Percentiles rank a stretch among this genome's conserved stretches.
Evolutionary conservation across 2,797 vertebrate genomes (phyloP).

Genomic region (Neostethus bicornis): DNA sequence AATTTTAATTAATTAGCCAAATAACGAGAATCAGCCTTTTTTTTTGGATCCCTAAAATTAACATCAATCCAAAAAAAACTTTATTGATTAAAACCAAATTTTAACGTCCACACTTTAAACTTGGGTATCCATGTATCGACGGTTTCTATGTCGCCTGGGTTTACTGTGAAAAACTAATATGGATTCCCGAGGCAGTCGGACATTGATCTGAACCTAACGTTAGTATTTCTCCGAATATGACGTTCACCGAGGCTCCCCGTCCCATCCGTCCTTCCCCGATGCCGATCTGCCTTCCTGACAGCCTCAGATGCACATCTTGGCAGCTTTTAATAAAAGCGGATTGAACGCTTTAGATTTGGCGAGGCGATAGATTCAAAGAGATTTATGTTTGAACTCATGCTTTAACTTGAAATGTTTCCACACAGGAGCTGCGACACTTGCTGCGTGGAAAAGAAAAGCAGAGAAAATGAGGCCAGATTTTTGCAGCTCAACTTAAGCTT

Average conservation of each 20-base stretch:
- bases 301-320: conserved; percentile 18
- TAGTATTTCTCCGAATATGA: neutral
- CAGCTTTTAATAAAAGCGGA: conserved; percentile 27
- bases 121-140: too few relatives aligned
- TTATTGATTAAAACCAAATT: too few relatives aligned
- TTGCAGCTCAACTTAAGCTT: conserved; percentile 30
- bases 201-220: too few relatives aligned
- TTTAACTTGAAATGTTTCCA: conserved; percentile 35
- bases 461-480: conserved; percentile 33
- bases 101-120: too few relatives aligned
- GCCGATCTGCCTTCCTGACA: conserved; percentile 28
- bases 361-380: conserved; percentile 13
- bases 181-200: too few relatives aligned
- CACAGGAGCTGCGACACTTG: neutral
- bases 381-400: conserved; percentile 26
- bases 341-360: conserved; percentile 37
- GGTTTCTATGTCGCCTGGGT: too few relatives aligned
- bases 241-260: neutral
- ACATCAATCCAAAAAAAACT: too few relatives aligned
- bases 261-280: conserved; percentile 24
- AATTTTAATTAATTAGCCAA: too few relatives aligned
- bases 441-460: neutral
- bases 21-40: too few relatives aligned
- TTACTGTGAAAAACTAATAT: too few relatives aligned
- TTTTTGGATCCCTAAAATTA: too few relatives aligned